Conservation (phyloP, 1,140 invertebrate species). For the Drosophila bipectinata region DNA sequence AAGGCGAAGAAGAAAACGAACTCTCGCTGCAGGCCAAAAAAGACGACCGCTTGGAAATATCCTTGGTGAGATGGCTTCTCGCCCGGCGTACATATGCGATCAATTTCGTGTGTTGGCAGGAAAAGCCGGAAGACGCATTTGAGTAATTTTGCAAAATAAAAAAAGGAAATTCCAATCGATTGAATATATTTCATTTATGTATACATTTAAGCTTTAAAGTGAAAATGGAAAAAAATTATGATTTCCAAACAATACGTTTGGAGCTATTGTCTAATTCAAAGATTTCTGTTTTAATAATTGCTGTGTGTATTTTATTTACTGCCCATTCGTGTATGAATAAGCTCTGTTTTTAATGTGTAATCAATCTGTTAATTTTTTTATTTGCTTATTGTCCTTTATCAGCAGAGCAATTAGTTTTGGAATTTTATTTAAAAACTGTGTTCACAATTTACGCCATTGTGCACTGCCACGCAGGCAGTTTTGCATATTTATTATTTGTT, state of each 20-base stretch:
- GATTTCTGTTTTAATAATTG: constrained; percentile 25
- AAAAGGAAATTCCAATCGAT: constrained; percentile 17
- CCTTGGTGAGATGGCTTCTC: constrained; percentile 35
- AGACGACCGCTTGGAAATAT: constrained; percentile 31
- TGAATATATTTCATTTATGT: constrained; percentile 1
- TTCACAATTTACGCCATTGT: constrained; percentile 52
- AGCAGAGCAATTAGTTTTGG: constrained; percentile 63
- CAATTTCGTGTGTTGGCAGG: constrained; percentile 52
- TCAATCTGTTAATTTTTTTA: constrained; percentile 39
- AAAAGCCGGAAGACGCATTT: constrained; percentile 35
- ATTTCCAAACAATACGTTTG: constrained; percentile 6
- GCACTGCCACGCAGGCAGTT: constrained; percentile 60
- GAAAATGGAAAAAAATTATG: constrained; percentile 14
- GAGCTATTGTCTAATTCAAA: constrained; percentile 7
- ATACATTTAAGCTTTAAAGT: background rate
- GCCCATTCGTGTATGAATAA: constrained; percentile 38
- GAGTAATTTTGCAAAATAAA: constrained; percentile 45
- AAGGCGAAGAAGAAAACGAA: constrained; percentile 21
- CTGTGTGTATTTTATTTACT: constrained; percentile 11
- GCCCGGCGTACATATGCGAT: constrained; percentile 50
- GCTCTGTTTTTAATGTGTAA: constrained; percentile 44
- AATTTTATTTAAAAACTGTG: constrained; percentile 49
- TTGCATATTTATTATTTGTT: constrained; percentile 78
- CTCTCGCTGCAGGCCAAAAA: constrained; percentile 56
- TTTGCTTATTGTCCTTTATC: constrained; percentile 55